Evolutionary conservation across 1,140 invertebrate species (phyloP), one percentile per base, ranked within the genome.

Genomic region (Zelostemma sp.): DNA sequence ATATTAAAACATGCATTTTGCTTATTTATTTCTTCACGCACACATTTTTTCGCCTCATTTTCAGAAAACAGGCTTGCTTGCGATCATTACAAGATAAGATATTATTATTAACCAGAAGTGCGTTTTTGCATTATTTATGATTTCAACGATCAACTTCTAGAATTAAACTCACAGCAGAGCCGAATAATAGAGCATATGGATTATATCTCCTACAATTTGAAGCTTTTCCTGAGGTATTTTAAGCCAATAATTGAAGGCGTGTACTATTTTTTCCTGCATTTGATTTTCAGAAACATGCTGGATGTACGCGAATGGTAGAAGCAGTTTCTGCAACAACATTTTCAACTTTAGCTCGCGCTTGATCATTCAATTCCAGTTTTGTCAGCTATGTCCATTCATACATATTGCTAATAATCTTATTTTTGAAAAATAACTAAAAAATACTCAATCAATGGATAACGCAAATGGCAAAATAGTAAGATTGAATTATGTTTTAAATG

Each of bases 131-230:
- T 17, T 33, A 50, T 33, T 50, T 50, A 8, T 15, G 11, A 33
- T 4, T n/a, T n/a, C n/a, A n/a, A n/a, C n/a, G n/a, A n/a, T n/a
- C n/a, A n/a, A n/a, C n/a, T n/a, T 6, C 1, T 61, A 74, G 74
- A 58, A 45, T 15, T 49, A 38, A 25, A 93, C 94, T 93, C 89
- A 97, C 95, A 99, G 83, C 45, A 99, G 89, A 86, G 96, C 97
- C 47, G 97, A 93, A 88, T 98, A 99, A 80, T 99, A 97, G 6
- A 99, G 88, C 90, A 99, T 95, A 86, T 98, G 93, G 16, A 96
- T 91, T 73, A 98, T 95, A 77, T 97, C 94, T 38, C 90, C 92
- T 71, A 99, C 93, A 38, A 90, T 87, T 16, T 87, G 79, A 2
- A 97, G 83, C 80, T 95, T 97, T 61, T 96, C 93, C 50, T 91